phyloP scores from a whole-genome alignment of 2,888 invertebrate species.

The Dioctria linearis region DNA sequence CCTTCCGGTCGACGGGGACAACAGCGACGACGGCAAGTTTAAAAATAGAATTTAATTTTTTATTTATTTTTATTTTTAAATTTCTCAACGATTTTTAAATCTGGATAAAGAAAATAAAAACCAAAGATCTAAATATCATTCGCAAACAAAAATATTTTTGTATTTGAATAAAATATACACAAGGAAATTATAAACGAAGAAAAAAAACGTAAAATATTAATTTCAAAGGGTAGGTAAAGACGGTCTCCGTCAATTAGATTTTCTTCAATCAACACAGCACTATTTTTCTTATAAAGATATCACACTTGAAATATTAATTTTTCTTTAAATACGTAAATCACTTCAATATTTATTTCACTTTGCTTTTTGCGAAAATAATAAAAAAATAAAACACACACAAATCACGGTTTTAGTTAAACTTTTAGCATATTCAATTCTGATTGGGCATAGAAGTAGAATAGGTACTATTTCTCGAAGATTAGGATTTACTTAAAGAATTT shows the following conservation, averaged over 20 bases:
- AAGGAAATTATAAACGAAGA: not conserved
- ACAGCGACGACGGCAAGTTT: slow-evolving; percentile 12
- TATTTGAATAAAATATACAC: not conserved
- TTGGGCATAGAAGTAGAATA: not conserved
- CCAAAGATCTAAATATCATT: not conserved
- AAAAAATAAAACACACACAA: slow-evolving; percentile 1
- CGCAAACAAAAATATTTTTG: not conserved
- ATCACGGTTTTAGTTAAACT: not conserved
- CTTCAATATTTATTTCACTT: not conserved
- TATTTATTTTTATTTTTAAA: not conserved
- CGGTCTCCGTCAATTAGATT: not conserved
- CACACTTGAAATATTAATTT: not conserved
- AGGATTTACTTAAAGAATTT: not conserved
- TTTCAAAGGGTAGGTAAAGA: not conserved
- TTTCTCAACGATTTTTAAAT: slow-evolving; percentile 7
- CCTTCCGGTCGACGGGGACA: not conserved
- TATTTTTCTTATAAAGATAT: slow-evolving; percentile 3
- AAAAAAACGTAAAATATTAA: not conserved
- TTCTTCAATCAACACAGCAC: not conserved
- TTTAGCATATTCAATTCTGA: not conserved
- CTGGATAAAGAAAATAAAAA: not conserved
- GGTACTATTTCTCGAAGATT: not conserved
- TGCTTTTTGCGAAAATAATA: not conserved
- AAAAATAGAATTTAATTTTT: not conserved
- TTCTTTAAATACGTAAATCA: not conserved